phyloP scores from a whole-genome alignment of 2,113 vertebrate species.

The Smithornis capensis region DNA sequence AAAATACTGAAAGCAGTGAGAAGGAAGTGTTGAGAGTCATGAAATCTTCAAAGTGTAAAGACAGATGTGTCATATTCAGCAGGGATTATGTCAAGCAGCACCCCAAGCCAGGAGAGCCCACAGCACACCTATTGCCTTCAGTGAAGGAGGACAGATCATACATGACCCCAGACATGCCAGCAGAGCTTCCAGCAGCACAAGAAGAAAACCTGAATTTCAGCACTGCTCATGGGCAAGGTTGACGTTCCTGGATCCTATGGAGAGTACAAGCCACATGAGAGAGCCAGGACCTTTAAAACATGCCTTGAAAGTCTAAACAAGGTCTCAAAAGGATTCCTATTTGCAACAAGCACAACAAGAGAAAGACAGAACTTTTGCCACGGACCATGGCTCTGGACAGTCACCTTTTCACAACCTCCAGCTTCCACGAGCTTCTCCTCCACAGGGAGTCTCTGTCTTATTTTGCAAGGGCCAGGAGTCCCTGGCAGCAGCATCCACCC shows the following conservation, averaged over 20 bases:
- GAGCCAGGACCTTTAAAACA: background rate
- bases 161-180: background rate
- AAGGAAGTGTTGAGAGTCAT: background rate
- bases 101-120: background rate
- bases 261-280: fast-evolving
- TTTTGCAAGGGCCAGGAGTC: background rate
- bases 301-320: background rate
- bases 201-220: background rate
- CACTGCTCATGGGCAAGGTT: fast-evolving
- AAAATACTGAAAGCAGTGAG: background rate
- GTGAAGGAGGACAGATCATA: background rate
- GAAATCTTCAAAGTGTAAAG: conserved; percentile 21
- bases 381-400: background rate
- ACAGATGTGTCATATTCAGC: conserved; percentile 7
- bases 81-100: background rate
- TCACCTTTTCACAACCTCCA: background rate
- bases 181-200: conserved; percentile 9
- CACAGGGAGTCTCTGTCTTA: fast-evolving
- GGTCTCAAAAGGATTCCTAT: background rate
- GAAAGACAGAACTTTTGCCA: background rate
- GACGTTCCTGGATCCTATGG: background rate
- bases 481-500: background rate
- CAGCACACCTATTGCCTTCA: background rate
- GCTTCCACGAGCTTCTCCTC: background rate
- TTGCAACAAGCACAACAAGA: background rate